phyloP scores from a whole-genome alignment of 1,140 invertebrate genomes.

The Eubasilissa regina region DNA sequence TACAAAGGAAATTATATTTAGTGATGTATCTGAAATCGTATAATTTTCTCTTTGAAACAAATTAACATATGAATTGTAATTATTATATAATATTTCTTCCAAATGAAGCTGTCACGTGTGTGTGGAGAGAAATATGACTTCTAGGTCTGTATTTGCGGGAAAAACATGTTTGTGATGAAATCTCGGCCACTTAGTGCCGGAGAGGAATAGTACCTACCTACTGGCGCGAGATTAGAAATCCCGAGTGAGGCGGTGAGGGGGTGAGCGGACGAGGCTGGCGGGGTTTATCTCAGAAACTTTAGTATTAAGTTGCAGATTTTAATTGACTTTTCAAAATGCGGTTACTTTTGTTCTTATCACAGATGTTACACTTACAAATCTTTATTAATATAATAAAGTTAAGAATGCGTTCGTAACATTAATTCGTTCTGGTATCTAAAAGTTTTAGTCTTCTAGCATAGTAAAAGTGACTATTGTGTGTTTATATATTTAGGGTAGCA shows the following conservation, averaged over 20 bases:
- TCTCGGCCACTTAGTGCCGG: slow-evolving; percentile 18
- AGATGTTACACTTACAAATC: not conserved
- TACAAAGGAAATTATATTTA: too few species aligned
- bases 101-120: too few species aligned
- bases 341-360: slow-evolving; percentile 10
- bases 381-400: slow-evolving; percentile 13
- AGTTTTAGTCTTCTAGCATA: too few species aligned
- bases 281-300: slow-evolving; percentile 15
- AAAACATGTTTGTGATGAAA: slow-evolving; percentile 10
- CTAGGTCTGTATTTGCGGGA: not conserved
- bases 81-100: too few species aligned
- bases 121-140: too few species aligned
- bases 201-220: not conserved
- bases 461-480: too few species aligned
- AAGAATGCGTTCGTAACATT: not conserved
- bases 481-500: too few species aligned
- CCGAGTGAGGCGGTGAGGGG: not conserved
- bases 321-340: slow-evolving; percentile 23
- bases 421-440: too few species aligned
- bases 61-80: too few species aligned
- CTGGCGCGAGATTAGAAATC: not conserved
- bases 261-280: not conserved
- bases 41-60: too few species aligned
- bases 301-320: slow-evolving; percentile 39
- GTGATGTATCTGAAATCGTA: too few species aligned